A percentile compares a stretch with the other conserved stretches of the same genome.
Conservation (phyloP, 64 coral and sea anemone species). For the Hydrozoanthus tunicans region DNA sequence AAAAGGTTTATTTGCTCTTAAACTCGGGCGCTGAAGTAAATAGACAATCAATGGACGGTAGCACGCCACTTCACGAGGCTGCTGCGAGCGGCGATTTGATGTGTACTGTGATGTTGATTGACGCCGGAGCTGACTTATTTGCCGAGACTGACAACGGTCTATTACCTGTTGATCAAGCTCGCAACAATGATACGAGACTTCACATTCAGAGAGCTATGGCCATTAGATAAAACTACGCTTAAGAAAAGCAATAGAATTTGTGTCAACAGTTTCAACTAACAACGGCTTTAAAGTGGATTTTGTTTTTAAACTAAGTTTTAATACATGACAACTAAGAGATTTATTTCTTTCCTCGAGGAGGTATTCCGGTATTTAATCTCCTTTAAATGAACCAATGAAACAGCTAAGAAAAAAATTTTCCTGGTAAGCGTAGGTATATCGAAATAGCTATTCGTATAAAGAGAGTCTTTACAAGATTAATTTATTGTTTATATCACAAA, state of each 20-base stretch:
- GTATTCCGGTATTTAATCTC: background rate
- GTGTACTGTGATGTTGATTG: constrained; percentile 62
- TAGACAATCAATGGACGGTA: constrained; percentile 81
- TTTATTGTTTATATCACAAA: constrained; percentile 23
- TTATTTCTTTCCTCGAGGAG: no score
- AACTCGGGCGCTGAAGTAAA: constrained; percentile 86
- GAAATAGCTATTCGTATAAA: constrained; percentile 9
- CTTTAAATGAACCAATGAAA: background rate
- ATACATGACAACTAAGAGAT: no score
- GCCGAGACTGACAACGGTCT: constrained; percentile 79
- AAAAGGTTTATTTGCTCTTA: constrained; percentile 58
- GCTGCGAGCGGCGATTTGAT: constrained; percentile 58
- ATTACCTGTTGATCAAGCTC: constrained; percentile 75
- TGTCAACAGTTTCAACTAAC: constrained; percentile 1
- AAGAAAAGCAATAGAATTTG: background rate
- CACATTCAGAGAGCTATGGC: constrained; percentile 71
- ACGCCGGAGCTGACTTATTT: constrained; percentile 79
- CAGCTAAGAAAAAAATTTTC: background rate
- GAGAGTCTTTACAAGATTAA: constrained; percentile 40
- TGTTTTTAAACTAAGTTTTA: no score
- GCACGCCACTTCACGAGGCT: constrained; percentile 83
- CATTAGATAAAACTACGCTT: constrained; percentile 53
- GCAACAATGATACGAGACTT: constrained; percentile 35
- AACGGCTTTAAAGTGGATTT: background rate
- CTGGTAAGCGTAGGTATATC: background rate